Evolutionary conservation across 2,888 invertebrate species (phyloP), one percentile per base, ranked within the genome.

Genomic region (Agonopterix arenella): DNA sequence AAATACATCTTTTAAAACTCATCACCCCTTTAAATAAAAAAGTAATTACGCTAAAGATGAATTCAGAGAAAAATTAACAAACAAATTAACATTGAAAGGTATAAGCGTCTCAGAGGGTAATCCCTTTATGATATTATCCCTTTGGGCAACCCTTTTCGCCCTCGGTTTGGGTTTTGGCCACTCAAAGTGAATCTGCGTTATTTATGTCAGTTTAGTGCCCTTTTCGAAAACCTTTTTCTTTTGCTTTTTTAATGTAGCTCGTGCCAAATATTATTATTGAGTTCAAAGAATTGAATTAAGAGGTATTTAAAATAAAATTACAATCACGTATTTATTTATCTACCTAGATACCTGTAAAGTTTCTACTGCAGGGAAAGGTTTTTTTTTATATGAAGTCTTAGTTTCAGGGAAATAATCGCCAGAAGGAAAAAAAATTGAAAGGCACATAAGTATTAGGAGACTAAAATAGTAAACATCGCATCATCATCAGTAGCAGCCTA

Each of bases 51-150:
- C 52, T 52, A 58, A 60, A 60, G 61, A 65, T 68, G 58, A 64
- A 60, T 56, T 58, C 50, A 49, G 62, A 73, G 84, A 84, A 80
- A 82, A 80, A 85, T 84, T 82, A 81, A 74, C 68, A 70, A 75
- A 72, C 76, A 78, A 85, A 86, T 84, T 84, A 81, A 74, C 75
- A 68, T 73, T 80, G 84, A 84, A 79, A 66, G 78, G 77, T 70
- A 77, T 73, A 80, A 77, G 70, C 73, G 64, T 58, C 62, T 43
- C 56, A 61, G 57, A 61, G 70, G 68, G 73, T 64, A 66, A 77
- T 70, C 73, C 79, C 73, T 81, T 85, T 80, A 81, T 76, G 76
- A 80, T 79, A 81, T 79, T 72, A 80, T 66, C 71, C 75, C 74
- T 67, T 52, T 55, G 73, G 71, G 69, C 54, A 51, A 51, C 51